Percentiles rank a stretch among this genome's conserved stretches.
Evolutionary conservation across 2,797 vertebrate genomes (phyloP).

Genomic region (Pseudochirops cupreus): DNA sequence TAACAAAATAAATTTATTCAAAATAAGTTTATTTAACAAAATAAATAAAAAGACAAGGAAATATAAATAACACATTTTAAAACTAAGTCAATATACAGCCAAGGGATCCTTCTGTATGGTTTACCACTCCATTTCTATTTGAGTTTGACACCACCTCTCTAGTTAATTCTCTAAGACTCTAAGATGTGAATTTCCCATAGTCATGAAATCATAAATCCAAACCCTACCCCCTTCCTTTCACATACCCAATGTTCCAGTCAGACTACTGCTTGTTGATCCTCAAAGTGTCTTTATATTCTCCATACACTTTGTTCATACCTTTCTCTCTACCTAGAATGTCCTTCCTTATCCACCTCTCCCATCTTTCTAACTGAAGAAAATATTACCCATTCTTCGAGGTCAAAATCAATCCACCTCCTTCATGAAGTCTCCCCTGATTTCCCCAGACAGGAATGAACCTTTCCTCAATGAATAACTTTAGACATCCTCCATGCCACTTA

Average conservation of each 20-base stretch:
- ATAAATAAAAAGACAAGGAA: neutral
- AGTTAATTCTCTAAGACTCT: neutral
- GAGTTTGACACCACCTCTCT: neutral
- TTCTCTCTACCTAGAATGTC: neutral
- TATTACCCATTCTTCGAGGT: neutral
- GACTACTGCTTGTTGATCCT: neutral
- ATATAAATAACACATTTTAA: neutral
- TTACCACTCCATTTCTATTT: neutral
- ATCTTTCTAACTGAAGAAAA: slow-evolving; percentile 11
- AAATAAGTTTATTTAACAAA: neutral
- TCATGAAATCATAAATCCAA: neutral
- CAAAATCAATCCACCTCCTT: neutral
- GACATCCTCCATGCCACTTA: neutral
- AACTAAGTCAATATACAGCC: neutral
- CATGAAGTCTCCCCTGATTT: neutral
- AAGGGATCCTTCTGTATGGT: neutral
- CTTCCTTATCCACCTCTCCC: neutral
- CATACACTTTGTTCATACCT: neutral
- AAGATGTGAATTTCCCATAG: neutral
- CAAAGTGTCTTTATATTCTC: neutral
- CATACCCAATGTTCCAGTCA: neutral
- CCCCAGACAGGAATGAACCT: neutral
- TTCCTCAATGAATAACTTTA: neutral
- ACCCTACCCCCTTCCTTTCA: neutral
- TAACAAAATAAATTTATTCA: neutral